These are phyloP conservation scores for Lerista edwardsae DNA, from an alignment of 2,797 vertebrate genomes.

Conservation along the genomic window DNA sequence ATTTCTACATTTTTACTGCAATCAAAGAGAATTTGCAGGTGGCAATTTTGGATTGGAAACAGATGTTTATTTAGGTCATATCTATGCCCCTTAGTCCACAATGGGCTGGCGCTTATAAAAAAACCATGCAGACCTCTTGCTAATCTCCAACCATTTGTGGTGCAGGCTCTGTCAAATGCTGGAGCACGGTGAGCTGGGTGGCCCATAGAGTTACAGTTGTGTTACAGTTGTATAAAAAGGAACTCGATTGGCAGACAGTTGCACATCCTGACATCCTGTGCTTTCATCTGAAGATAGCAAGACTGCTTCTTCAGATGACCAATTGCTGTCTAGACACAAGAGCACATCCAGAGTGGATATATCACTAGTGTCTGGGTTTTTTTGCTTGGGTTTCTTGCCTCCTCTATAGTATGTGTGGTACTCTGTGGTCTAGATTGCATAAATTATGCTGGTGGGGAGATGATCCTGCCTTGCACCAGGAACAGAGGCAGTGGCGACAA, in stretches of 20 bases:
- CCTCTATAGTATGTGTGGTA: background rate
- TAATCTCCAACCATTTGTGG: no score
- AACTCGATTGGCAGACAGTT: no score
- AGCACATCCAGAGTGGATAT: background rate
- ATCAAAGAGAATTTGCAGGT: background rate
- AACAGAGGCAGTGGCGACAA: no score
- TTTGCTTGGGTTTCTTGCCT: background rate
- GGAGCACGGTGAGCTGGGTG: background rate
- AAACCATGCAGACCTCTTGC: background rate
- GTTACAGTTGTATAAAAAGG: background rate
- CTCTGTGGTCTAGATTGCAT: background rate
- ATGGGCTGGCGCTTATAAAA: background rate
- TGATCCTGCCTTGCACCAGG: background rate
- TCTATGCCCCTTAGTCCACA: background rate
- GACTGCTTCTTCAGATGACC: background rate
- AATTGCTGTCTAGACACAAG: background rate
- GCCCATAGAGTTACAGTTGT: background rate
- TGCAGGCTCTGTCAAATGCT: background rate
- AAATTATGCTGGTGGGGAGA: background rate
- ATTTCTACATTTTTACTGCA: background rate
- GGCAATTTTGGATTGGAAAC: constrained; percentile 4
- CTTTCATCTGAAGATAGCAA: background rate
- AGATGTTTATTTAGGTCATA: background rate
- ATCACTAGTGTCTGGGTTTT: background rate
- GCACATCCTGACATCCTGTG: background rate